Evolutionary conservation across 1,140 invertebrate genomes (phyloP), one percentile per base, ranked within the genome.

Genomic region (Eufriesea mexicana): DNA sequence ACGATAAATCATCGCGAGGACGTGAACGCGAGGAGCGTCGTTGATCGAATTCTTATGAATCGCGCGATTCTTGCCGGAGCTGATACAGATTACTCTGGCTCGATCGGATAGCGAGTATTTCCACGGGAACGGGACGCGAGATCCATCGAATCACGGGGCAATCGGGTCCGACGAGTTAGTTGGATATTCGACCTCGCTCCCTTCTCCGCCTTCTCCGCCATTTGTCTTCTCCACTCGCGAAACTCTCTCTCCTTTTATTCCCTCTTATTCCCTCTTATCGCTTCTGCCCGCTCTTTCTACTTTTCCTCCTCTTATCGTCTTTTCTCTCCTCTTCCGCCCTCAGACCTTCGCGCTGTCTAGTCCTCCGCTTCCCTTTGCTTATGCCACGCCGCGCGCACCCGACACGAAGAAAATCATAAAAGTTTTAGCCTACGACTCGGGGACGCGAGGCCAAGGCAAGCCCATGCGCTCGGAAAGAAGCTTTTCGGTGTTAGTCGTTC

Each of bases 331-430:
- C 66, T 59, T 23, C 10, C 59, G 61, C 45, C 28, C 28, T 64
- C 8, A 79, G 79, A 54, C 71, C 16, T 20, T 10, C 35, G 28
- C 14, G 28, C 45, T 51, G 45, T 18, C 45, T 68, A 23, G 2
- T 68, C 49, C 25, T 66, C 68, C 57, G 23, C 35, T 66, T 67
- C 7, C 57, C 55, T 57, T n/a, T 49, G 20, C 25, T 49, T n/a
- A 70, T 79, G 73, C 78, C 74, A 57, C 7, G 35, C 57, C 35
- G 62, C 35, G 20, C 66, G 20, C 79, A 54, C 76, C 73, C 87
- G 62, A 75, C 85, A 84, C 84, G 84, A 91, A 89, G 79, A 89
- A 88, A 91, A 91, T 91, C 89, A 90, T 91, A 91, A 90, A 90
- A 90, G 83, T 91, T 91, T 91, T 79, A 88, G 84, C 79, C 88